Evolutionary conservation across 2,888 invertebrate species (phyloP), one percentile per base, ranked within the genome.

Genomic region (Cynaeus angustus): DNA sequence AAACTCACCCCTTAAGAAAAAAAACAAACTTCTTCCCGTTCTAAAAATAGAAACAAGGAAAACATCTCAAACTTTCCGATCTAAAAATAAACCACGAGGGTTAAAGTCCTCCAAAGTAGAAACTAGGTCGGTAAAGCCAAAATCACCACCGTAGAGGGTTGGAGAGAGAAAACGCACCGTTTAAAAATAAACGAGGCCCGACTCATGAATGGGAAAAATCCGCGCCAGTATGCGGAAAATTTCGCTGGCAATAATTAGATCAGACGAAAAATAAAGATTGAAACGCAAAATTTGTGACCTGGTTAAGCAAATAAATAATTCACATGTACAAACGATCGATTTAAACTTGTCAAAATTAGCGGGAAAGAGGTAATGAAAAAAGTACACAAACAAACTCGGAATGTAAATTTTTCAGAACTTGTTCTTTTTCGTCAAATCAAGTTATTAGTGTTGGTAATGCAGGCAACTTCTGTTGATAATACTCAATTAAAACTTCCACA

Each of bases 51-150:
- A 33, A 61, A 21, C 21, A 21, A 16, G 48, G 48, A 48, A 61
- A 61, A 61, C 61, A 48, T 30, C 37, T n/a, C 37, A 58, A 58
- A 58, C 43, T 58, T 58, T 41, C 45, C 28, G 28, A 43, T 21
- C 58, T 45, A 58, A 58, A 58, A 58, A 58, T 58, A 58, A 26
- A 10, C 21, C 43, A 12, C 43, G 28, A 16, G 58, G 58, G 58
- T 58, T 58, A 58, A 58, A 43, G 58, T 28, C 58, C 58, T 58
- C 58, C 43, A 7, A 28, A 43, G 43, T 58, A 28, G 21, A 58
- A 58, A 58, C 12, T 58, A 30, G 58, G 58, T 58, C 58, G 58
- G 45, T 58, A 28, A n/a, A 28, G 9, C 13, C 28, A 7, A 41
- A 55, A 12, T 41, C 56, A 37, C 7, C 7, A 10, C 28, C 52